Percentiles rank a stretch among this genome's conserved stretches.
Conservation (phyloP, 2,113 vertebrate genomes). For the Atrichornis clamosus region DNA sequence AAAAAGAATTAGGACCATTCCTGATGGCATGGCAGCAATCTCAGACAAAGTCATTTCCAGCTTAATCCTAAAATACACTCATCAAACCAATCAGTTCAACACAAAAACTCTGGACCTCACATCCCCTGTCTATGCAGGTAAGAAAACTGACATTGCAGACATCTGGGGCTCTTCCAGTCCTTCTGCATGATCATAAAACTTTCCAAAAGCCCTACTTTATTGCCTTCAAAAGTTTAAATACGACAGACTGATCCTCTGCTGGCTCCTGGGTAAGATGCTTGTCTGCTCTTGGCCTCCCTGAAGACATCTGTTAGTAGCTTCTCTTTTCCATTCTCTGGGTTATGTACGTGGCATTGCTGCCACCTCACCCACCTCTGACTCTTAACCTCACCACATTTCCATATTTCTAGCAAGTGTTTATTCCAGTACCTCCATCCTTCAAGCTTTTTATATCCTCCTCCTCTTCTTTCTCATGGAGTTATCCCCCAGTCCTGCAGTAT, state of each 20-base stretch:
- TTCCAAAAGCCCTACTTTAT: not conserved
- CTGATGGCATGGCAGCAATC: not conserved
- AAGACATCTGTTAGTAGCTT: not conserved
- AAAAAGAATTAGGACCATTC: constrained; percentile 50
- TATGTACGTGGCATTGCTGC: not conserved
- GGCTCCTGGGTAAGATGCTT: not conserved
- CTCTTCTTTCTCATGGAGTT: not conserved
- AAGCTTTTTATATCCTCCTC: not conserved
- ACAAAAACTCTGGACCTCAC: not conserved
- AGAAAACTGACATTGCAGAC: not conserved
- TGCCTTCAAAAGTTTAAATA: not conserved
- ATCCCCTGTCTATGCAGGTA: not conserved
- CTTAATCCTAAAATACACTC: not conserved
- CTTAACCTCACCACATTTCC: not conserved
- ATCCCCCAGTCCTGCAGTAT: not conserved
- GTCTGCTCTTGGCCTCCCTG: not conserved
- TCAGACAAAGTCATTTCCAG: not conserved
- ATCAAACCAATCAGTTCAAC: not conserved
- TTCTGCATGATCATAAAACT: not conserved
- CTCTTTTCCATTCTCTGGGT: not conserved
- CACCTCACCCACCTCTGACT: not conserved
- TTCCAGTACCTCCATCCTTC: not conserved
- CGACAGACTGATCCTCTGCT: not conserved
- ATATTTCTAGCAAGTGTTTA: not conserved
- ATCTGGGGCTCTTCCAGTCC: not conserved